phyloP scores from a whole-genome alignment of 1,140 invertebrate species.

The Acromyrmex echinatior region DNA sequence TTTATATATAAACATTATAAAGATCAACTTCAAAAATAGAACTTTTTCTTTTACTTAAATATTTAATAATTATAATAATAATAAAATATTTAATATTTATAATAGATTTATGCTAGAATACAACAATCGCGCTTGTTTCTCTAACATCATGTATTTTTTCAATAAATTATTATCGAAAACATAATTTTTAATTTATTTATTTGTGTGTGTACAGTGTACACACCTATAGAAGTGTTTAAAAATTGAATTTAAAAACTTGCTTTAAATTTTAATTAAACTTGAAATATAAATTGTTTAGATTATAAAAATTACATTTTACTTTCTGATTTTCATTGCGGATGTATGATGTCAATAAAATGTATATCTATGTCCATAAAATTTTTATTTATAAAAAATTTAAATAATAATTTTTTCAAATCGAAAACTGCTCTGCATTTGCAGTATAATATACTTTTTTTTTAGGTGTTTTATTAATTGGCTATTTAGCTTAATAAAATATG shows the following conservation, averaged over 20 bases:
- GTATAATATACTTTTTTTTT: background rate
- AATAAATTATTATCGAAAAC: background rate
- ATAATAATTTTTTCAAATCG: background rate
- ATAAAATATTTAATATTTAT: no score
- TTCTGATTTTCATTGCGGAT: background rate
- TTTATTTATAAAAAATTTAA: background rate
- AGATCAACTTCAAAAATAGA: no score
- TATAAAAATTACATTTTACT: background rate
- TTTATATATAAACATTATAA: no score
- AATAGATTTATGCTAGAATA: background rate
- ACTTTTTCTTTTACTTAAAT: no score
- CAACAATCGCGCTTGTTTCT: background rate
- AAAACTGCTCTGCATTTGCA: background rate
- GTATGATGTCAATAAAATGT: background rate
- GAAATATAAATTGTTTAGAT: background rate
- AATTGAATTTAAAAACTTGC: background rate
- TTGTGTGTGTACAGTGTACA: background rate
- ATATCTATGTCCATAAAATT: background rate
- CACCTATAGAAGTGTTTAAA: background rate
- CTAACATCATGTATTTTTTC: background rate
- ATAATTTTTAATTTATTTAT: background rate
- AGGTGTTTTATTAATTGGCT: background rate
- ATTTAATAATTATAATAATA: no score
- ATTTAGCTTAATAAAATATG: background rate
- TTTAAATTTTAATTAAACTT: background rate